phyloP scores from a whole-genome alignment of 2,113 vertebrate species.

The Pitta sordida region DNA sequence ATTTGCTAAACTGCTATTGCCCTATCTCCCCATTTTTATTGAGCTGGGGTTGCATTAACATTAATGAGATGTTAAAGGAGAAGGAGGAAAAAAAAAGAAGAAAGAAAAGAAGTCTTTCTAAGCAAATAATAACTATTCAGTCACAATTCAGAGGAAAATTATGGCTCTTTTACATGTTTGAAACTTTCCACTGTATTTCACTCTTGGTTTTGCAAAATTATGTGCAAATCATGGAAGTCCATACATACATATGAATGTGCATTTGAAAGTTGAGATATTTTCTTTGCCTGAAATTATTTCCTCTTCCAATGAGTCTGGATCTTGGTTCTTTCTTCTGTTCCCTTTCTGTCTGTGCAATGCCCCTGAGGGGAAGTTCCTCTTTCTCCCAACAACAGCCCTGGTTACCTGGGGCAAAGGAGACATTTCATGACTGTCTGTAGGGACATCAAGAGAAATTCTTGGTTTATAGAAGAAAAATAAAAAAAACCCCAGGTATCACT shows the following conservation, averaged over 20 bases:
- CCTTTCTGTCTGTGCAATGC: neutral
- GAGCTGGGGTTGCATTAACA: conserved; percentile 38
- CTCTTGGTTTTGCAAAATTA: conserved; percentile 31
- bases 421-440: neutral
- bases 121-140: conserved; percentile 53
- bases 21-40: conserved; percentile 27
- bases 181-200: conserved; percentile 18
- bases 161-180: neutral
- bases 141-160: conserved; percentile 45
- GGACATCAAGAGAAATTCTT: neutral
- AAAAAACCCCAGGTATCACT: neutral
- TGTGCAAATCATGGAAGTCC: conserved; percentile 15
- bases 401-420: neutral
- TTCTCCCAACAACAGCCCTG: neutral
- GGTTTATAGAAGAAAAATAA: neutral
- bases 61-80: conserved; percentile 53
- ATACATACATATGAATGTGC: conserved; percentile 27
- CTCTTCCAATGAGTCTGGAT: neutral
- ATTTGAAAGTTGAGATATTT: conserved; percentile 44
- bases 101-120: neutral
- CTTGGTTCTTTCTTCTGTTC: conserved; percentile 24
- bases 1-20: conserved; percentile 18
- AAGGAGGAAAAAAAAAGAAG: neutral
- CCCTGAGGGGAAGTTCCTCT: neutral
- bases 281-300: conserved; percentile 62